Conservation (phyloP, 2,113 vertebrate species). For the Toxotes jaculatrix region DNA sequence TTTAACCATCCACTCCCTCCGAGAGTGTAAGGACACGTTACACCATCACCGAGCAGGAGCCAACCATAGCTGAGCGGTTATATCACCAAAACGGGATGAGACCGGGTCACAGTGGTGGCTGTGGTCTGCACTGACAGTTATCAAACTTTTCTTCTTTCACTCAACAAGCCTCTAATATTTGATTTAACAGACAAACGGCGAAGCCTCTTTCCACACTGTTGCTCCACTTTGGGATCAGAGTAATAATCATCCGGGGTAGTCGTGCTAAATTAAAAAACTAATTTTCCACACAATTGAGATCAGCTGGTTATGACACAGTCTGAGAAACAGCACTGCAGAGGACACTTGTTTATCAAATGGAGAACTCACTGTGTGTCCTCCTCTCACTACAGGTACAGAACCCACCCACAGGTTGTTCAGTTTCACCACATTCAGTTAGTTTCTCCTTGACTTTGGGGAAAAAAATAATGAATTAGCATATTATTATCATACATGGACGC, state of each 20-base stretch:
- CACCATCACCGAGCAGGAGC: constrained; percentile 9
- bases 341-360: too few species aligned
- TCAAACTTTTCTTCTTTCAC: not conserved
- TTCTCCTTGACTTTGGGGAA: too few species aligned
- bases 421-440: not conserved
- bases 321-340: not conserved
- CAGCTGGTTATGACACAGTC: not conserved
- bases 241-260: not conserved
- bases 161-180: not conserved
- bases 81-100: not conserved
- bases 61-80: not conserved
- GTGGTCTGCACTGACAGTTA: not conserved
- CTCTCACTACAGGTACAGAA: too few species aligned
- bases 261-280: not conserved
- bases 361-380: too few species aligned
- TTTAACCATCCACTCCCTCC: not conserved
- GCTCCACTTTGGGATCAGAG: not conserved
- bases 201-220: not conserved
- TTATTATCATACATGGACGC: too few species aligned
- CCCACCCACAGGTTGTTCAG: too few species aligned
- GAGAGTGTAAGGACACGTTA: constrained; percentile 10
- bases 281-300: not conserved
- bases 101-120: not conserved
- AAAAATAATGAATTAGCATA: too few species aligned
- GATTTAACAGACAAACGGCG: not conserved